phyloP scores from a whole-genome alignment of 2,888 invertebrate species.

The Lepidocyrtinus sp. region DNA sequence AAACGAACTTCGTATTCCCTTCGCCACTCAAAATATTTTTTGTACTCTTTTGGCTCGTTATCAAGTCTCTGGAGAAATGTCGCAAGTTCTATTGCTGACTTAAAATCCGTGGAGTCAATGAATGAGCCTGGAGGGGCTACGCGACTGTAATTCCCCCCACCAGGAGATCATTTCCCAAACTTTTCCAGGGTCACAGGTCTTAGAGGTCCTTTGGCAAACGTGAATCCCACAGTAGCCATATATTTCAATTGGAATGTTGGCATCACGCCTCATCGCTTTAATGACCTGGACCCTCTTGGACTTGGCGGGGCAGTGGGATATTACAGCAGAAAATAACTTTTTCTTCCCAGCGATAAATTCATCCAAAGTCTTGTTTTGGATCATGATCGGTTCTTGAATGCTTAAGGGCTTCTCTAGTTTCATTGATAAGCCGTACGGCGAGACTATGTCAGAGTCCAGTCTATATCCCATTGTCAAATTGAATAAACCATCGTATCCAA shows the following conservation, averaged over 20 bases:
- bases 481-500: neutral
- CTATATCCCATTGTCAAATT: conserved; percentile 37
- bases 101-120: conserved; percentile 16
- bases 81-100: neutral
- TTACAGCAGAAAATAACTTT: neutral
- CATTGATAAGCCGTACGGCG: conserved; percentile 3
- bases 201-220: neutral
- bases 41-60: conserved; percentile 13
- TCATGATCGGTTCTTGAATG: neutral
- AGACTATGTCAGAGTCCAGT: conserved; percentile 16
- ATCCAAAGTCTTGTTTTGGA: neutral
- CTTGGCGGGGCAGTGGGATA: neutral
- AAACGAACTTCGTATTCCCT: neutral
- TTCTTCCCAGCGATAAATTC: neutral
- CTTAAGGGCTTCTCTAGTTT: neutral
- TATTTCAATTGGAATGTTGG: neutral
- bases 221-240: conserved; percentile 2
- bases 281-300: neutral
- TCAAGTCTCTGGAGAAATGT: neutral
- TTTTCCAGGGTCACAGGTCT: neutral
- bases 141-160: neutral
- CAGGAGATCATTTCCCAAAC: conserved; percentile 20
- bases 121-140: conserved; percentile 23
- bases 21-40: conserved; percentile 42
- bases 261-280: neutral